Evolutionary conservation across 1,140 invertebrate species (phyloP), one percentile per base, ranked within the genome.

Genomic region (Mya arenaria): DNA sequence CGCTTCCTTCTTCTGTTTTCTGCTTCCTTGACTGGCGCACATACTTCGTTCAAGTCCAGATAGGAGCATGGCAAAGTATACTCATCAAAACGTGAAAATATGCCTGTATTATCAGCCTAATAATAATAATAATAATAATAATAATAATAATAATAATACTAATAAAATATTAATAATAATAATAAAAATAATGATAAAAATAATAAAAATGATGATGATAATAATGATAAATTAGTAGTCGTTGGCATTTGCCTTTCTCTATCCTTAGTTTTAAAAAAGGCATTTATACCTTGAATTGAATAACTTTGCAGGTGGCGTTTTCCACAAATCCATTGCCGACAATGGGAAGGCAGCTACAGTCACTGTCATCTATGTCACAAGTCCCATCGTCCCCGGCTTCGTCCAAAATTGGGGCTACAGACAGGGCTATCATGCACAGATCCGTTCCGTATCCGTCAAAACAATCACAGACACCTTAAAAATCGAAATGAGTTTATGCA

Each of bases 371-470:
- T 30, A 65, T 23, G 34, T 77, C 60, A 77, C 73, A 77, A 52
- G 62, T 23, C 19, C 62, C 73, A 4, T 55, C 28, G 37, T 48
- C 60, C 6, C 36, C 58, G 19, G 34, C 36, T 62, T 63, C 58
- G 19, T 65, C 23, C 10, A 77, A 32, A 19, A n/a, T 28, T 44
- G 62, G 58, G 15, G 17, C 17, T 23, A 13, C 19, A 13, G 58
- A 36, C 8, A 77, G 37, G 25, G 41, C 41, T n/a, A 77, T 44
- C 4, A 77, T 37, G 32, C 73, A 77, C 8, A 77, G 39, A 55
- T 77, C 73, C 30, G 58, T 77, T 25, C 32, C 60, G 65, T 65
- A 77, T 4, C 60, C 73, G 13, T 41, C 28, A 44, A 37, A 28
- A 30, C 73, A 77, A 1, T 32, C 25, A 34, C 73, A 77, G 5